Base-by-base conservation (phyloP, 2,888 invertebrate species). In the Drosophila niveifrons region DNA sequence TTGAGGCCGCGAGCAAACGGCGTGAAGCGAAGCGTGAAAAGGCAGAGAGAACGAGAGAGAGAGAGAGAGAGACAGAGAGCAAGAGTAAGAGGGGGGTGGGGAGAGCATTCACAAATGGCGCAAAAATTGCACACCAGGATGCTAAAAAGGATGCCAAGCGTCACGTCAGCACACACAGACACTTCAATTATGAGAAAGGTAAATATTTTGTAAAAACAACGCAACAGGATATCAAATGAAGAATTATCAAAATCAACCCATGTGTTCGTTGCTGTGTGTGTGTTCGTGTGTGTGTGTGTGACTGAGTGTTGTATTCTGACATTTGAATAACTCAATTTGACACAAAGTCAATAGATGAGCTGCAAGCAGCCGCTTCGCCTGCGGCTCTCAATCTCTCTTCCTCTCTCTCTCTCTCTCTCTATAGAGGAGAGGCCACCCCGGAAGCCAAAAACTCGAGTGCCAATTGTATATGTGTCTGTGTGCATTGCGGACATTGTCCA, bases 181-280 rank as follows among this genome's bases (percentile, higher is more conserved):
- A 89, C 88, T 89, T 86, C 89, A 89, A 89, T 86, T 89, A 86
- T 88, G 82, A 74, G 80, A 69, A 86, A 89, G 90, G 91, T 91
- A 91, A 91, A 91, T 91, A 91, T 91, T 91, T 82, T 89, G 88
- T 90, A 79, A 87, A 90, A 90, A 91, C 90, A 91, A 90, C 91
- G 87, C 91, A 90, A 90, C 91, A 91, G 91, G 91, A 91, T 83
- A 90, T 90, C 91, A 86, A 86, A 91, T 91, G 89, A 83, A 80
- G 79, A 84, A 88, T 90, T 83, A 83, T 75, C 89, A 75, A 83
- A 84, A 89, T 88, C 75, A 65, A 84, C 75, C 87, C 89, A 88
- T 87, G 66, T 87, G 66, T 88, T 80, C 51, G 66, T 69, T 43
- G 43, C 39, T 18, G 15, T 59, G 36, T 36, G 28, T 51, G 36